These are phyloP conservation scores for Perdita meconis DNA, from an alignment of 2,888 invertebrate species.

Conservation along the genomic window DNA sequence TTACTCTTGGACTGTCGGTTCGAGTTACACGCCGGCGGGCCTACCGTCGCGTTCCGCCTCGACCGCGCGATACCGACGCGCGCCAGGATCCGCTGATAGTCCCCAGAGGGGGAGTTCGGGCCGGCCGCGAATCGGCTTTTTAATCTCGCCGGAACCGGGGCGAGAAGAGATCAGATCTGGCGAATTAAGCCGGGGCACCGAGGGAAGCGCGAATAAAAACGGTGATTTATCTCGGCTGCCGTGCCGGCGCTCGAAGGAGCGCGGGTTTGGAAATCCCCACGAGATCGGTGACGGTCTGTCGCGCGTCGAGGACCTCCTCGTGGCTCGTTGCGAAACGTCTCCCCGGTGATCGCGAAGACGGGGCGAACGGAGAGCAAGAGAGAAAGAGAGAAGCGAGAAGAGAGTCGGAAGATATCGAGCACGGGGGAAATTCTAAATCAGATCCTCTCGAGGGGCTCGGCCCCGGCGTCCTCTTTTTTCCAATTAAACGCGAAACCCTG, in stretches of 20 bases:
- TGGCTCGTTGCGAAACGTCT: slow-evolving; percentile 35
- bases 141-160: slow-evolving; percentile 22
- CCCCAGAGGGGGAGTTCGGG: not conserved
- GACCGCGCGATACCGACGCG: not conserved
- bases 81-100: slow-evolving; percentile 2
- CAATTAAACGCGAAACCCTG: slow-evolving; percentile 68
- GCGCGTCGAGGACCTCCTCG: slow-evolving; percentile 42
- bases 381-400: too few species aligned
- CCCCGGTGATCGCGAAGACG: slow-evolving; percentile 21
- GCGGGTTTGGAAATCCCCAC: slow-evolving; percentile 50
- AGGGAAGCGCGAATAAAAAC: slow-evolving; percentile 52
- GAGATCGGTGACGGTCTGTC: slow-evolving; percentile 44
- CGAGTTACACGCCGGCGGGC: not conserved
- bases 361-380: slow-evolving; percentile 23
- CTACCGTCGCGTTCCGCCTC: not conserved
- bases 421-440: slow-evolving; percentile 51
- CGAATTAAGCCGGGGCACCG: slow-evolving; percentile 7
- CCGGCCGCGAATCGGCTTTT: slow-evolving; percentile 7
- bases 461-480: slow-evolving; percentile 41
- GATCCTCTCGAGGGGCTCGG: slow-evolving; percentile 41
- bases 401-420: slow-evolving; percentile 14
- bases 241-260: slow-evolving; percentile 38
- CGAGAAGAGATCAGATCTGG: slow-evolving; percentile 3
- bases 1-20: not conserved
- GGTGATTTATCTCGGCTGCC: slow-evolving; percentile 54